A percentile compares a stretch with the other conserved stretches of the same genome.
These are phyloP conservation scores for Desmophyllum pertusum DNA, from an alignment of 92 coral and sea anemone species.

Conservation along the genomic window DNA sequence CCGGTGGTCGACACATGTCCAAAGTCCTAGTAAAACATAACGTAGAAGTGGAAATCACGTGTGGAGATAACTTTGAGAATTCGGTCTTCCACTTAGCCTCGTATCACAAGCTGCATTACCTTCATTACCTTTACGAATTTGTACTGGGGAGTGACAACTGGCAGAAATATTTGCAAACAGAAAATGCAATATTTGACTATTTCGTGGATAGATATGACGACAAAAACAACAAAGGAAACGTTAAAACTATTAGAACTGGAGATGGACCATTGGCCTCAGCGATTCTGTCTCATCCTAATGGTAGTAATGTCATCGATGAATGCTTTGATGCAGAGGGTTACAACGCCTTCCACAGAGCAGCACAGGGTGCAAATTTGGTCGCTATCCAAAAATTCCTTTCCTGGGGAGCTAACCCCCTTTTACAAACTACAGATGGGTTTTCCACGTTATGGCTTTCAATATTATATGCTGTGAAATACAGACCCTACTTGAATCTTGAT, in stretches of 20 bases:
- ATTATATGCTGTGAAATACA: conserved; percentile 38
- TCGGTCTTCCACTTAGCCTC: conserved; percentile 59
- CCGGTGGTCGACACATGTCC: conserved; percentile 59
- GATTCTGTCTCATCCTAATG: conserved; percentile 50
- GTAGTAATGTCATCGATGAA: conserved; percentile 44
- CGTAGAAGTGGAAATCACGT: conserved; percentile 19
- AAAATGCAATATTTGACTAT: conserved; percentile 48
- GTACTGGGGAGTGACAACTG: background rate
- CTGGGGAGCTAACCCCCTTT: conserved; percentile 33
- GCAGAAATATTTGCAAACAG: conserved; percentile 15
- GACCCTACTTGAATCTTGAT: conserved; percentile 29
- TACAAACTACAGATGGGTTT: conserved; percentile 6
- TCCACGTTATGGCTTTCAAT: conserved; percentile 36
- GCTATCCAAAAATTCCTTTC: conserved; percentile 52
- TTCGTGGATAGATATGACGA: conserved; percentile 39
- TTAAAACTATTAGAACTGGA: conserved; percentile 15
- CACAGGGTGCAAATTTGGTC: conserved; percentile 70
- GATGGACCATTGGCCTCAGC: conserved; percentile 48
- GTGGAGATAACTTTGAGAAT: conserved; percentile 33
- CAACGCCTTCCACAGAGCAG: conserved; percentile 66
- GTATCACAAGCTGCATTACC: conserved; percentile 44
- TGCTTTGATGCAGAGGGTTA: conserved; percentile 67
- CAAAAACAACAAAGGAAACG: background rate
- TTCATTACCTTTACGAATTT: conserved; percentile 26
- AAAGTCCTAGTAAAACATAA: conserved; percentile 48